These are phyloP conservation scores for Glyphotaelius pellucidus DNA, from an alignment of 2,888 invertebrate genomes.

Conservation along the genomic window DNA sequence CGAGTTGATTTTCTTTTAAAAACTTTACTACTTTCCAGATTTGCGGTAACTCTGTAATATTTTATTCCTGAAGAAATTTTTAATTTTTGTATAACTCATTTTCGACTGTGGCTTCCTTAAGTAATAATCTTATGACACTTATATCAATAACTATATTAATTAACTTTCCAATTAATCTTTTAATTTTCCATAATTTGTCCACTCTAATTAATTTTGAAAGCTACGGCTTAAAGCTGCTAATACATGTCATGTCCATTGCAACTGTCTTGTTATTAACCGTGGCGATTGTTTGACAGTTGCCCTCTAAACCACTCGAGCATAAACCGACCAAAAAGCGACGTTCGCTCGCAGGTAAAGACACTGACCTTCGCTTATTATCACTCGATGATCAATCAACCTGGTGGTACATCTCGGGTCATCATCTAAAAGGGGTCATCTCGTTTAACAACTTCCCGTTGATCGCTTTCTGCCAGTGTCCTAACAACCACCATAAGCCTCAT, in stretches of 20 bases:
- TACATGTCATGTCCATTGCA: background rate
- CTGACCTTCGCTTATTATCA: conserved; percentile 53
- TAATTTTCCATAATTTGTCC: background rate
- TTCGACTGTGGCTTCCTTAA: background rate
- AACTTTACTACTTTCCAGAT: background rate
- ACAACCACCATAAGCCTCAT: conserved; percentile 23
- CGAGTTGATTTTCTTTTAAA: background rate
- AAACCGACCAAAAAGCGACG: conserved; percentile 66
- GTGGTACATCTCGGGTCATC: conserved; percentile 35
- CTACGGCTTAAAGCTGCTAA: background rate
- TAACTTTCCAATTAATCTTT: background rate
- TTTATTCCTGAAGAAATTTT: background rate
- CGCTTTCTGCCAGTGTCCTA: conserved; percentile 9
- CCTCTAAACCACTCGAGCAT: conserved; percentile 64
- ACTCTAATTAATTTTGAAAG: background rate
- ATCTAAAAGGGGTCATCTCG: conserved; percentile 30
- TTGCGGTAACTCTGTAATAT: background rate
- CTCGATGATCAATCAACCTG: conserved; percentile 30
- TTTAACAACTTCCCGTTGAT: conserved; percentile 11
- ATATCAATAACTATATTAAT: no score
- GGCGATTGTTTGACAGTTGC: conserved; percentile 65
- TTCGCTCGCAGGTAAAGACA: conserved; percentile 65
- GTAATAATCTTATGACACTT: no score
- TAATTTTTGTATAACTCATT: background rate
- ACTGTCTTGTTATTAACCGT: conserved; percentile 57